Percentiles rank a stretch among this genome's conserved stretches.
phyloP scores from a whole-genome alignment of 2,797 vertebrate species.

The Chelmon rostratus region DNA sequence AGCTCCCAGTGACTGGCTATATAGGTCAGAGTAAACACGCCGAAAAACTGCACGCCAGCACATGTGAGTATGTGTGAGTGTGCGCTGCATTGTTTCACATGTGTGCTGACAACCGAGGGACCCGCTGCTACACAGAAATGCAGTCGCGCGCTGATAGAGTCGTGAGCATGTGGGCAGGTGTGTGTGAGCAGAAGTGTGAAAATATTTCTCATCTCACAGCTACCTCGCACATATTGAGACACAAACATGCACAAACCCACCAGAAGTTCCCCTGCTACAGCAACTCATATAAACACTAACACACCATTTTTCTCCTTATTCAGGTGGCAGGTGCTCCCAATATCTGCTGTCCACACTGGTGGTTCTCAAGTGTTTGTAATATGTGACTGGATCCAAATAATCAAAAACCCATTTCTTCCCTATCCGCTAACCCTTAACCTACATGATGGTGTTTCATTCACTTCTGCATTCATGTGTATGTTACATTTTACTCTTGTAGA shows the following conservation, averaged over 20 bases:
- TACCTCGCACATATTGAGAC: constrained; percentile 10
- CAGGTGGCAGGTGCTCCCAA: background rate
- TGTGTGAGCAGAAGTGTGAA: constrained; percentile 20
- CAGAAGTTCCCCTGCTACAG: background rate
- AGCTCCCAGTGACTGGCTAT: constrained; percentile 68
- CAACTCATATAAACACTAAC: constrained; percentile 5
- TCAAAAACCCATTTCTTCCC: background rate
- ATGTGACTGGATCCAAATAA: background rate
- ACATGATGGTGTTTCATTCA: no score
- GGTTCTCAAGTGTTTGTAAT: background rate
- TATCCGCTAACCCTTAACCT: background rate
- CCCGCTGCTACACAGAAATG: constrained; percentile 35
- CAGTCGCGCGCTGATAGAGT: constrained; percentile 19
- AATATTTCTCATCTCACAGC: constrained; percentile 31
- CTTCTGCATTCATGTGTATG: no score
- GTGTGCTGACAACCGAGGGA: constrained; percentile 35
- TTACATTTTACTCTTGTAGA: no score
- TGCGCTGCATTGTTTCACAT: constrained; percentile 37
- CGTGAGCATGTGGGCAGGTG: constrained; percentile 30
- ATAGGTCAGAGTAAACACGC: constrained; percentile 74
- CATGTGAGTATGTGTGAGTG: constrained; percentile 18
- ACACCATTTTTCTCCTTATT: background rate
- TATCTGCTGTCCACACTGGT: background rate
- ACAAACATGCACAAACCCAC: constrained; percentile 12
- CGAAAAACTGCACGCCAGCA: constrained; percentile 18